Percentiles rank a stretch among this genome's conserved stretches.
phyloP scores from a whole-genome alignment of 2,113 vertebrate genomes.

The Lophotis ruficrista region DNA sequence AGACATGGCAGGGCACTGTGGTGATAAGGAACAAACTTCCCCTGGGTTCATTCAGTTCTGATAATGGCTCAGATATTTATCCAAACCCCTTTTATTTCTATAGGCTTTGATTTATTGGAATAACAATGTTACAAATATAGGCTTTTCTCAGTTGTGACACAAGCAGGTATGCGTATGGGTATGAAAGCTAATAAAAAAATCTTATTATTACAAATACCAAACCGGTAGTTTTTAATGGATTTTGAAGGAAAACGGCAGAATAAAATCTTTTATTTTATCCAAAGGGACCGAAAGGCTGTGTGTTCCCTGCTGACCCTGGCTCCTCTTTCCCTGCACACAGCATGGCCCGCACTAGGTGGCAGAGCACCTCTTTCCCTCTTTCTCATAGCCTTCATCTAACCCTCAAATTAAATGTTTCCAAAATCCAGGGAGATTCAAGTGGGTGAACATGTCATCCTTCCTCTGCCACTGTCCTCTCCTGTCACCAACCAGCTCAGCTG shows the following conservation, averaged over 20 bases:
- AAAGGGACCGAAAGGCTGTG: not conserved
- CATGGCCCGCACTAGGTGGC: not conserved
- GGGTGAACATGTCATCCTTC: not conserved
- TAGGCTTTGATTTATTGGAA: not conserved
- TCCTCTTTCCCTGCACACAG: not conserved
- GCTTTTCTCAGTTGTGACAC: not conserved
- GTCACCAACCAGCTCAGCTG: not conserved
- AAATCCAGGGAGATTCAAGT: not conserved
- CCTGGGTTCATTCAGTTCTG: not conserved
- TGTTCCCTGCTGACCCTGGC: not conserved
- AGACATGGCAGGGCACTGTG: not conserved
- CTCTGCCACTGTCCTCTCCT: not conserved
- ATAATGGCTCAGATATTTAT: not conserved
- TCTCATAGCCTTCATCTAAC: not conserved
- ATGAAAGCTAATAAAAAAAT: not conserved
- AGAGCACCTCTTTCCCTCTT: not conserved
- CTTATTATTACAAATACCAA: not conserved
- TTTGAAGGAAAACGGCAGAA: not conserved
- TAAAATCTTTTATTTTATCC: not conserved
- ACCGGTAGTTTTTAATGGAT: not conserved
- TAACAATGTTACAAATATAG: not conserved
- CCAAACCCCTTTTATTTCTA: not conserved
- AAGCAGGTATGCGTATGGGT: accelerated
- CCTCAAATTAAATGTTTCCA: not conserved
- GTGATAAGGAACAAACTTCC: not conserved